Evolutionary conservation across 2,113 vertebrate genomes (phyloP).

Genomic region (Salvelinus namaycush): DNA sequence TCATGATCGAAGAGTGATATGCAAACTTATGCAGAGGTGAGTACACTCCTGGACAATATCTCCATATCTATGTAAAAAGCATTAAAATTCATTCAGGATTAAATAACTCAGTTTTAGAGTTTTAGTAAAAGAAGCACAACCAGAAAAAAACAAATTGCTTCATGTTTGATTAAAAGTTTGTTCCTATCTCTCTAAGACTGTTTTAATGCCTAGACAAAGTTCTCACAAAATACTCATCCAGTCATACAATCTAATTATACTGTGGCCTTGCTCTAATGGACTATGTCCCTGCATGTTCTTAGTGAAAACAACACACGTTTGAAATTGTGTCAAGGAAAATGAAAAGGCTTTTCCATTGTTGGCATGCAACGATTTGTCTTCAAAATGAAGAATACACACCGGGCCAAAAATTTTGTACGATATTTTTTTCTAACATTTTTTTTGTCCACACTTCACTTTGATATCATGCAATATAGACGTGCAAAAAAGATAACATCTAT

Average conservation of each 20-base stretch:
- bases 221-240: conserved; percentile 39
- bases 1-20: conserved; percentile 70
- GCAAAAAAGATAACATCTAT: conserved; percentile 85
- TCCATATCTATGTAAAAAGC: conserved; percentile 49
- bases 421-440: conserved; percentile 54
- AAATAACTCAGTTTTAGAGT: neutral
- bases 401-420: conserved; percentile 55
- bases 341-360: conserved; percentile 70
- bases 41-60: conserved; percentile 71
- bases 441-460: conserved; percentile 75
- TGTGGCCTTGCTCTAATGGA: conserved; percentile 29
- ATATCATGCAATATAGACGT: conserved; percentile 84
- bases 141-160: conserved; percentile 49
- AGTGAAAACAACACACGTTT: conserved; percentile 51
- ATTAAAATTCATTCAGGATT: conserved; percentile 33
- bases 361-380: conserved; percentile 77
- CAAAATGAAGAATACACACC: conserved; percentile 69
- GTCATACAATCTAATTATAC: conserved; percentile 11
- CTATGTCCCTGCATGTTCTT: conserved; percentile 31
- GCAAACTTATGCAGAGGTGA: conserved; percentile 71
- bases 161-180: conserved; percentile 60
- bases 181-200: conserved; percentile 43
- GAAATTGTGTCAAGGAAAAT: conserved; percentile 66
- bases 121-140: conserved; percentile 53
- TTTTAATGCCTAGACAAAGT: conserved; percentile 38